phyloP scores from a whole-genome alignment of 2,113 vertebrate genomes.

The Sarotherodon lohbergeri region DNA sequence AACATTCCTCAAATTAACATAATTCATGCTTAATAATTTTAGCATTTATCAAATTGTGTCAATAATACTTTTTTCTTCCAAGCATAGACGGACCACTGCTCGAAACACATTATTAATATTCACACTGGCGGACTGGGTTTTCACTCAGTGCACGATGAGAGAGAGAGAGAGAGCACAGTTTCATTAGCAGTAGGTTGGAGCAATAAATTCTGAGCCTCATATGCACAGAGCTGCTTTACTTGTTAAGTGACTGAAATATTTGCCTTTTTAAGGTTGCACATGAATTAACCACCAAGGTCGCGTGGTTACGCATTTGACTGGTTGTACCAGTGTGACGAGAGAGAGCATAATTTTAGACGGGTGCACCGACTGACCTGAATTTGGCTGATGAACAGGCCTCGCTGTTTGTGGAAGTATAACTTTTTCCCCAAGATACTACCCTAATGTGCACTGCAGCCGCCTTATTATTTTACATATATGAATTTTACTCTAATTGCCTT shows the following conservation, averaged over 20 bases:
- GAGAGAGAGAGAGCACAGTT: not conserved
- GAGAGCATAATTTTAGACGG: not conserved
- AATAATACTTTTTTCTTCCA: not conserved
- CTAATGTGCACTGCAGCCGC: not conserved
- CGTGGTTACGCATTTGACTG: not conserved
- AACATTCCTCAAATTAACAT: not conserved
- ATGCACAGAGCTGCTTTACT: not conserved
- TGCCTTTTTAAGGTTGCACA: conserved; percentile 1
- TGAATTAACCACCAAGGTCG: not conserved
- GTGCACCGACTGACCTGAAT: not conserved
- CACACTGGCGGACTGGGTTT: not conserved
- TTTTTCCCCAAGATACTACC: not conserved
- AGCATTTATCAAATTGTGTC: not conserved
- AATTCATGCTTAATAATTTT: not conserved
- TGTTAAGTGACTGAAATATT: not conserved
- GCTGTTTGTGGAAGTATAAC: not conserved
- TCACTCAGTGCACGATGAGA: not conserved
- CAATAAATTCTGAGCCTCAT: not conserved
- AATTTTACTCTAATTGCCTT: not conserved
- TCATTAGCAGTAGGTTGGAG: not conserved
- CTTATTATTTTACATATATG: not conserved
- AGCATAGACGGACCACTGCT: not conserved
- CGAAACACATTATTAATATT: not conserved
- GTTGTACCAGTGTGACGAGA: not conserved
- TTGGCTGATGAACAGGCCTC: not conserved